Base-by-base conservation (phyloP, 2,797 vertebrate species). In the Tragopan temminckii region DNA sequence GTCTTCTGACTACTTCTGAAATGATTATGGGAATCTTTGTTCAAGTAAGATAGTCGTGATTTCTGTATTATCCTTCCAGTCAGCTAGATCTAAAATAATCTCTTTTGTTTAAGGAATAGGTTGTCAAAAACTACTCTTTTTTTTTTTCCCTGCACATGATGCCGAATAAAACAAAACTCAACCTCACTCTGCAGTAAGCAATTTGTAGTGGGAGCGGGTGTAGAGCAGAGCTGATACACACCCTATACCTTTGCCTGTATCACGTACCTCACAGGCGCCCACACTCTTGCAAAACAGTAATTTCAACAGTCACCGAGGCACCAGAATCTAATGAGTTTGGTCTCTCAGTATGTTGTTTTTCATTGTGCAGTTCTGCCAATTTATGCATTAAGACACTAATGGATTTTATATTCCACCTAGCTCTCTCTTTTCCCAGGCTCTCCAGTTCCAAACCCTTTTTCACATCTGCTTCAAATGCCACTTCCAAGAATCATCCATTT, bases 361-460 rank as follows among this genome's bases (percentile, higher is more conserved):
- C 64, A 87, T 87, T 75, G 45, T 31, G 80, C 66, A 83, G 29
- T 88, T 85, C 81, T 96, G 92, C 87, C 95, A 93, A 95, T 83
- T 88, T 89, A 63, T 91, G 80, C 91, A 96, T 96, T 96, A 96
- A 89, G 89, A 85, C 72, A 59, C 58, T 93, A 91, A 93, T 85
- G 72, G 79, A 40, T 75, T 95, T 94, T 85, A 80, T 62, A 80
- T 67, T 88, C 82, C 76, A 93, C 72, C 80, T 6, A 53, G 85
- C 23, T 62, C 53, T 63, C 50, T 66, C 87, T 94, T 89, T 53
- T 92, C 66, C 50, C 45, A 46, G 66, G 35, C 75, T 85, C 38
- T 61, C 38, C 17, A 43, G 53, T 7, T 92, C 92, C 79, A 85
- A 91, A 46, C 45, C 27, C 35, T 71, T 29, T 75, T 87, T 86